phyloP scores from a whole-genome alignment of 2,113 vertebrate species.

The Prinia subflava region DNA sequence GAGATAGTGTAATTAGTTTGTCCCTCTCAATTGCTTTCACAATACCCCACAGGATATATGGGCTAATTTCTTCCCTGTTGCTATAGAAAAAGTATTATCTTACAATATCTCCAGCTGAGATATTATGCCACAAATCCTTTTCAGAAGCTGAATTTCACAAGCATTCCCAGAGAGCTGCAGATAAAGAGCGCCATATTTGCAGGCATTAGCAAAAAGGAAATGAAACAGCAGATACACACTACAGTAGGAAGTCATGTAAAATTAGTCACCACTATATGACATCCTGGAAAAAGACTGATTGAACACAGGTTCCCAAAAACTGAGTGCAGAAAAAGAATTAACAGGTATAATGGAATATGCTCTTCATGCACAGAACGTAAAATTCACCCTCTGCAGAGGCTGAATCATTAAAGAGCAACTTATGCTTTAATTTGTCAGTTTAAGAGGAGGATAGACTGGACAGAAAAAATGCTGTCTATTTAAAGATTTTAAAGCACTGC shows the following conservation, averaged over 20 bases:
- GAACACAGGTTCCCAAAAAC: neutral
- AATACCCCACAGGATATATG: conserved; percentile 38
- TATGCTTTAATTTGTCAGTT: neutral
- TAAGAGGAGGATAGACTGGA: neutral
- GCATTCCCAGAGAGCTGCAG: conserved; percentile 29
- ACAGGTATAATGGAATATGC: neutral
- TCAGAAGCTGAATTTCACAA: conserved; percentile 40
- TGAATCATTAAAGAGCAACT: neutral
- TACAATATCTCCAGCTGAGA: conserved; percentile 42
- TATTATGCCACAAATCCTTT: conserved; percentile 47
- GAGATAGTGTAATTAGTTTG: conserved; percentile 53
- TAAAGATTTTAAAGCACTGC: neutral
- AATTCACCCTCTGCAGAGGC: neutral
- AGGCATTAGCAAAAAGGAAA: conserved; percentile 35
- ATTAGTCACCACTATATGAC: conserved; percentile 10
- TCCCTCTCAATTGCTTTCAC: conserved; percentile 42
- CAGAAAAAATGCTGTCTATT: neutral
- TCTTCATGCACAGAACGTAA: neutral
- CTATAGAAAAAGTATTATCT: conserved; percentile 55
- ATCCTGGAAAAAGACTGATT: neutral
- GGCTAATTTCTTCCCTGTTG: conserved; percentile 16
- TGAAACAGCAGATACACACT: neutral
- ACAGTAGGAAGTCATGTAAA: neutral
- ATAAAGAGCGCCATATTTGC: conserved; percentile 24
- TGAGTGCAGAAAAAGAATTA: neutral